Percentiles rank a stretch among this genome's conserved stretches.
These are phyloP conservation scores for Bombus terrestris DNA, from an alignment of 1,140 invertebrate species.

Conservation along the genomic window DNA sequence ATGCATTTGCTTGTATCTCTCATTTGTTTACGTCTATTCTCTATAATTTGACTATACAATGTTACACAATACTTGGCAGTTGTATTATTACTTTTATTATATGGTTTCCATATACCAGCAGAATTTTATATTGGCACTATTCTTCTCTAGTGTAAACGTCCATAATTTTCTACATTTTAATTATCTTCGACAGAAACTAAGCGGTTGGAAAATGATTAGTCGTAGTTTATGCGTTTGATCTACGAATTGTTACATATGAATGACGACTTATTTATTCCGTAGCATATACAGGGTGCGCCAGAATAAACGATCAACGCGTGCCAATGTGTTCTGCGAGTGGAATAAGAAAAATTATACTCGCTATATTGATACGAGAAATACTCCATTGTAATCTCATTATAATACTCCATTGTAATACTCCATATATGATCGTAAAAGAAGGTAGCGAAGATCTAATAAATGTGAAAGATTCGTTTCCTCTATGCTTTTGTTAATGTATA, in stretches of 20 bases:
- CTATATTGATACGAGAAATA: background rate
- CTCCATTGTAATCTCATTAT: too few species aligned
- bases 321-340: background rate
- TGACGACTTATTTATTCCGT: background rate
- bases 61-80: too few species aligned
- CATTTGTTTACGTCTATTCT: too few species aligned
- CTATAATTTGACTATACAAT: too few species aligned
- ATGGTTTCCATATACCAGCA: background rate
- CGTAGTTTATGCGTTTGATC: background rate
- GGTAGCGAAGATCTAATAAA: background rate
- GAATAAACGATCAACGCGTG: background rate
- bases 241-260: background rate
- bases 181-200: background rate
- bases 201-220: background rate
- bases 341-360: background rate
- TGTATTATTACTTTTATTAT: too few species aligned
- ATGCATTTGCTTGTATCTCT: too few species aligned
- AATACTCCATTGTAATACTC: background rate
- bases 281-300: background rate
- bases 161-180: background rate
- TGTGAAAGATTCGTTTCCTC: background rate
- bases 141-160: background rate
- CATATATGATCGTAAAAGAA: background rate
- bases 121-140: background rate
- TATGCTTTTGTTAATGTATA: background rate